Evolutionary conservation across 2,888 invertebrate genomes (phyloP).

Genomic region (Pasiphila rectangulata): DNA sequence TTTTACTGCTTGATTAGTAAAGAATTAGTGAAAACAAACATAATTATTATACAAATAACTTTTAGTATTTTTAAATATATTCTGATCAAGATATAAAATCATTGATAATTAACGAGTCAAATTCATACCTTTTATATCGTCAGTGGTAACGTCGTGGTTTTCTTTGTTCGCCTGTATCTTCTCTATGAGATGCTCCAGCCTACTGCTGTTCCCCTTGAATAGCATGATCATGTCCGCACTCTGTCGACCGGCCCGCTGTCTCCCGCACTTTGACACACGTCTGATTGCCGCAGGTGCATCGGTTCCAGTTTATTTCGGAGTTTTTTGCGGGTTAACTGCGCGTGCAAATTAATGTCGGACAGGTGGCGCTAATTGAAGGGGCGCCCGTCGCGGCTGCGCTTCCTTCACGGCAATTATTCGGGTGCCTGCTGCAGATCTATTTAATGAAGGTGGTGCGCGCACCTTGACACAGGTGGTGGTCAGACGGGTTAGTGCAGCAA

Average conservation of each 20-base stretch:
- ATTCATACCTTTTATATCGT: constrained; percentile 75
- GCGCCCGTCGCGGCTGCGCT: constrained; percentile 61
- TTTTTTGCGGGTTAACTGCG: constrained; percentile 69
- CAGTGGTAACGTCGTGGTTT: constrained; percentile 79
- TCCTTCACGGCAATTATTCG: constrained; percentile 76
- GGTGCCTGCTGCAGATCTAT: constrained; percentile 59
- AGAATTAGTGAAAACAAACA: too few species aligned
- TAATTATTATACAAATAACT: too few species aligned
- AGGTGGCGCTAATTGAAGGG: constrained; percentile 74
- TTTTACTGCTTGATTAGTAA: too few species aligned
- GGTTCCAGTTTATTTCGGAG: constrained; percentile 71
- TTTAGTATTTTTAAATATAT: too few species aligned
- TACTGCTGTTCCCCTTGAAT: constrained; percentile 92
- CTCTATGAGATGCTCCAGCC: constrained; percentile 91
- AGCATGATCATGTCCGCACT: constrained; percentile 83
- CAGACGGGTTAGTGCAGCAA: constrained; percentile 39
- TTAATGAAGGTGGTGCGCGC: constrained; percentile 61
- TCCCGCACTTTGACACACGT: constrained; percentile 35
- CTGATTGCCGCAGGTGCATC: constrained; percentile 72
- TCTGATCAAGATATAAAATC: too few species aligned
- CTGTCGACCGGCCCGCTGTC: constrained; percentile 30
- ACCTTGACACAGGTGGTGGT: constrained; percentile 57
- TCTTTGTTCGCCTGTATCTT: constrained; percentile 93
- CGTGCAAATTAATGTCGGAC: constrained; percentile 75
- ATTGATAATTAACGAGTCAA: background rate